Evolutionary conservation across 2,113 vertebrate genomes (phyloP), one percentile per base, ranked within the genome.

Genomic region (Vimba vimba): DNA sequence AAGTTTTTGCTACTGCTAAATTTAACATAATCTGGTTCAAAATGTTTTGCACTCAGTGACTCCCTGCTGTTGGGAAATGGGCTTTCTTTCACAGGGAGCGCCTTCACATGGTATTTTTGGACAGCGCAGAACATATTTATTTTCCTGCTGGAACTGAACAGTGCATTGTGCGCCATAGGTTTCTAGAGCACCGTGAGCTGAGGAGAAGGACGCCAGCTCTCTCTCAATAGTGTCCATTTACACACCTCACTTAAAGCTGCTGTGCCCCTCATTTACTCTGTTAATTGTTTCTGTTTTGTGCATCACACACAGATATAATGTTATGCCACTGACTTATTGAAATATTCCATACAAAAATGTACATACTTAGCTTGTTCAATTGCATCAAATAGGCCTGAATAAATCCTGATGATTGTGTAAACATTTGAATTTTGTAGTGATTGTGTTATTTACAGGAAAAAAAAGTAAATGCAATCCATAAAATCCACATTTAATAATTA

Each of bases 171-270:
- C 39, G 62, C 74, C 52, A 80, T 47, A 50, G 69, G 62, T 86
- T 84, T 76, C 83, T 88, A 78, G 76, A 82, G 87, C 74, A 85
- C 75, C 52, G 52, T 82, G 43, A 85, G 86, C 82, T 86, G 71
- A 79, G 73, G 52, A 66, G 59, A 47, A 71, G 39, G 68, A 84
- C 8, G 52, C 73, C 79, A 86, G 68, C 66, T 7, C 85, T 55
- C 50, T 88, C 77, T 90, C 86, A 91, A 88, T 87, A 86, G 87
- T 52, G 25, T 69, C 86, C 82, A 85, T 85, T 88, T 86, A 85
- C 86, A 73, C 66, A n/a, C 66, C 39, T 74, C 75, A 78, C 25
- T 45, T 79, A 87, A 50, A 55, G 64, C 79, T 62, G 19, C 62
- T 60, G 57, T 55, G 21, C 12, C 30, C 71, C 66, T 71, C 21